Evolutionary conservation across 2,113 vertebrate species (phyloP).

Genomic region (Alectura lathami): DNA sequence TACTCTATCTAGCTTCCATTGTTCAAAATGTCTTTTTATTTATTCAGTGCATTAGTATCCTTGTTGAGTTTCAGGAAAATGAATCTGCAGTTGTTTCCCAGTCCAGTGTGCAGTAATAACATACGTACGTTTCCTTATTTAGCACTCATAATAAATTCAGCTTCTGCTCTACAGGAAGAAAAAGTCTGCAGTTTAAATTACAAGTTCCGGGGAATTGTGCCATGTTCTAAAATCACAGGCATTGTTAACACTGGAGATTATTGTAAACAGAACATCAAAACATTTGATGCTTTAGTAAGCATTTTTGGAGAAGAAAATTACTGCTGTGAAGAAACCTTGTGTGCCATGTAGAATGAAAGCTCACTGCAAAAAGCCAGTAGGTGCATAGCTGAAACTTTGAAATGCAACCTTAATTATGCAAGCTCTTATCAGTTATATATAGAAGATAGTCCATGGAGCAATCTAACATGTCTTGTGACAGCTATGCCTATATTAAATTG

Average conservation of each 20-base stretch:
- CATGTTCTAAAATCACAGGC: not conserved
- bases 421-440: slow-evolving; percentile 59
- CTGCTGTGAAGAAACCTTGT: not conserved
- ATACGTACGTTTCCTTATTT: not conserved
- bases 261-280: not conserved
- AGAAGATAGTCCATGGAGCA: slow-evolving; percentile 32
- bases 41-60: not conserved
- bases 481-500: slow-evolving; percentile 42
- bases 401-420: slow-evolving; percentile 57
- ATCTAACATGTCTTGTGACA: slow-evolving; percentile 42
- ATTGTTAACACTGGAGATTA: not conserved
- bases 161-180: not conserved
- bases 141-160: not conserved
- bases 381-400: not conserved
- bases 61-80: not conserved
- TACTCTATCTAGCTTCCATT: not conserved
- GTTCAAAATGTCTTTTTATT: not conserved
- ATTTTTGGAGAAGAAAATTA: not conserved
- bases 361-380: not conserved
- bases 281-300: not conserved
- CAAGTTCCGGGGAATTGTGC: not conserved
- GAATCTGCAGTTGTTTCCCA: not conserved
- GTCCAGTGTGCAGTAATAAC: not conserved
- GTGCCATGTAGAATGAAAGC: not conserved
- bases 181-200: not conserved